Percentiles rank a stretch among this genome's conserved stretches.
Conservation (phyloP, 2,113 vertebrate species). For the Sterrhoptilus dennistouni region DNA sequence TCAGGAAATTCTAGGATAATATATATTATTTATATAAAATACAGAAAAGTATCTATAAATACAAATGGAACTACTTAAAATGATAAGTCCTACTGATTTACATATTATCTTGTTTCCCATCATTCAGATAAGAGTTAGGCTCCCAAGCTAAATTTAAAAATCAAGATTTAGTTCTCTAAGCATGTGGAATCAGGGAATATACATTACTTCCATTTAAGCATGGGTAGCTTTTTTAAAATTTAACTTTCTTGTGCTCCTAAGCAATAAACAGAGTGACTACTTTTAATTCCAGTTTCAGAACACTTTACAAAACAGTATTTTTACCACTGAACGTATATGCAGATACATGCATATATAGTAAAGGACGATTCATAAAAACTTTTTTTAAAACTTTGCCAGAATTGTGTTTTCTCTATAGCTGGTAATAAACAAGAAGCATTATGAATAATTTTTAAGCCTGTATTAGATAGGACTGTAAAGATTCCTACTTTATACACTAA, state of each 20-base stretch:
- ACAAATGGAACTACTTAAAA: neutral
- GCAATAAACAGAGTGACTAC: neutral
- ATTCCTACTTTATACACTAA: neutral
- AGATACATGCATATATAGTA: rapidly evolving
- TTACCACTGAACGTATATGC: neutral
- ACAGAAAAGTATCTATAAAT: neutral
- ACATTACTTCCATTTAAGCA: neutral
- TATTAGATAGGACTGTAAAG: neutral
- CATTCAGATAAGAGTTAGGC: neutral
- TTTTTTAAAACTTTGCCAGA: neutral
- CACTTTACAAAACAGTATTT: neutral
- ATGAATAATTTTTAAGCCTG: neutral
- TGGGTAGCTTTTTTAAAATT: neutral
- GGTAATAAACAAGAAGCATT: neutral
- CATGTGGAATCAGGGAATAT: neutral
- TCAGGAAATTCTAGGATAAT: neutral
- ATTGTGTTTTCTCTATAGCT: neutral
- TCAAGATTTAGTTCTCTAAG: neutral
- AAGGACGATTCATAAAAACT: neutral
- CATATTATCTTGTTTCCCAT: neutral
- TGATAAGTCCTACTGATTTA: neutral
- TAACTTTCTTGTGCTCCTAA: neutral
- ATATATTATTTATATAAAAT: neutral
- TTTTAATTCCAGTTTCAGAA: neutral
- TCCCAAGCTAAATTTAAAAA: neutral